A percentile compares a stretch with the other conserved stretches of the same genome.
phyloP scores from a whole-genome alignment of 2,113 vertebrate species.

The Glaucomys volans region DNA sequence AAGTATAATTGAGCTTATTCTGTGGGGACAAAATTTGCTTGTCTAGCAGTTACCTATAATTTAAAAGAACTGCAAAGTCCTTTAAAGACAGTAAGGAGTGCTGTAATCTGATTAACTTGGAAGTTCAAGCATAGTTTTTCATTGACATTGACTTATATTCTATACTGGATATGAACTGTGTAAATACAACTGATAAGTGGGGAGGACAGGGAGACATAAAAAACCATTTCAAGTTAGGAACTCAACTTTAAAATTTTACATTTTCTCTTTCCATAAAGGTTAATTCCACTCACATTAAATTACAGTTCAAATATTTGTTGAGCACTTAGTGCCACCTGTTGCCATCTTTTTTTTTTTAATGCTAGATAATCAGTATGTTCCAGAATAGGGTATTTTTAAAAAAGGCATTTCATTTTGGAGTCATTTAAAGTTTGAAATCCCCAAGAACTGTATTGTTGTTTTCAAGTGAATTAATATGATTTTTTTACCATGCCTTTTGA shows the following conservation, averaged over 20 bases:
- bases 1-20: constrained; percentile 27
- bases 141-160: constrained; percentile 7
- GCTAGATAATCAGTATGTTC: neutral
- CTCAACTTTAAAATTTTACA: constrained; percentile 17
- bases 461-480: constrained; percentile 34
- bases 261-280: constrained; percentile 28
- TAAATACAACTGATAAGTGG: neutral
- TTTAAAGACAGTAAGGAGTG: neutral
- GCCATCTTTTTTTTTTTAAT: neutral
- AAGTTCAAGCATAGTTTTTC: neutral
- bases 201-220: neutral
- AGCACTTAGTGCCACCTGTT: neutral
- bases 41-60: neutral
- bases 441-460: neutral
- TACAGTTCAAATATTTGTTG: neutral
- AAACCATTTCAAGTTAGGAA: constrained; percentile 4
- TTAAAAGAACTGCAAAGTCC: neutral
- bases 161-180: constrained; percentile 20
- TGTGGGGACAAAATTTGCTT: neutral
- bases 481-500: constrained; percentile 52
- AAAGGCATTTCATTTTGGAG: constrained; percentile 20
- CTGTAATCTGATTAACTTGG: neutral
- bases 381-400: constrained; percentile 4
- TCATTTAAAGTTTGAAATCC: constrained; percentile 12
- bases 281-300: constrained; percentile 12